Base-by-base conservation (phyloP, 2,113 vertebrate genomes). In the Tenebrosternarchus preto region DNA sequence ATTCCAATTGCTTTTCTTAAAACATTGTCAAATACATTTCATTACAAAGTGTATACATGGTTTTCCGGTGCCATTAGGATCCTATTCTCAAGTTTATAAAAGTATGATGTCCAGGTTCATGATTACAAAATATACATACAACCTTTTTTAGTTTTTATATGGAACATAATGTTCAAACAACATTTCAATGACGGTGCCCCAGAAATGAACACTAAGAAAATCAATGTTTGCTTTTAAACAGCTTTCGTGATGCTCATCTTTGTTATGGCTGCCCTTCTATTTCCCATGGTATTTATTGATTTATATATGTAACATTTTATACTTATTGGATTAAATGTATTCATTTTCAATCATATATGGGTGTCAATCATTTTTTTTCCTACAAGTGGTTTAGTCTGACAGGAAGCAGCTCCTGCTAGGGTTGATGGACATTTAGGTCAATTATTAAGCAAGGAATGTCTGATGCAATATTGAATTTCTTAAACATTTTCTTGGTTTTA, bases 341-440 rank as follows among this genome's bases (percentile, higher is more conserved):
- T 43, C 76, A 85, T 76, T 63, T 80, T 67, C 31, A 15, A 33
- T 15, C 46, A 22, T 29, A 43, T 82, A 77, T 31, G 78, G 60
- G 72, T 86, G 85, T 80, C 88, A 89, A 83, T 89, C 88, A 87
- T 78, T 89, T 80, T 89, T 80, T 68, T 27, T 69, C 9, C 39
- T 43, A 68, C 53, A 75, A 20, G 15, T 61, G 64, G 59, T 60
- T 81, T 85, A 74, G 50, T 36, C 71, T 88, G 90, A 89, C 90
- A 90, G 86, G 55, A 77, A 27, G 74, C 55, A 83, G 83, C 78
- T 5, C 80, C 67, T 59, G 56, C 66, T 57, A 29, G 56, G 22
- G 64, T 84, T 87, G 89, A 91, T 77, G 85, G 83, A 81, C 85
- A 78, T 82, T 60, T 20, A 85, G 31, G 68, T 56, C 80, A 87